Percentiles rank a stretch among this genome's conserved stretches.
Evolutionary conservation across 2,113 vertebrate species (phyloP).

Genomic region (Phyllostomus discolor): DNA sequence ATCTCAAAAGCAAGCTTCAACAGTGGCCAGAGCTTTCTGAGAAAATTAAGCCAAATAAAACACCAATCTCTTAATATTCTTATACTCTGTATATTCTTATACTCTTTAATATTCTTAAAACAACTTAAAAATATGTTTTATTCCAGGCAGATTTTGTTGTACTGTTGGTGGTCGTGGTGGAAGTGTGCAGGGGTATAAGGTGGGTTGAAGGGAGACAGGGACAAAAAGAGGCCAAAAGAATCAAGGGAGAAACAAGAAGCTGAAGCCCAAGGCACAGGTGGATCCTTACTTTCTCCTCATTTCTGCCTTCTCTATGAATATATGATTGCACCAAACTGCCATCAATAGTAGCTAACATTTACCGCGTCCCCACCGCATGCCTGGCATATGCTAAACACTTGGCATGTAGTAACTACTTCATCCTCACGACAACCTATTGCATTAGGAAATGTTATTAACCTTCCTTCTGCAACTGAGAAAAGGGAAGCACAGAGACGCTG

Average conservation of each 20-base stretch:
- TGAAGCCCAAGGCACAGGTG: neutral
- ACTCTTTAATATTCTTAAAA: no score
- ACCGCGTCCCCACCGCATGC: neutral
- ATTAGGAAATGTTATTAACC: neutral
- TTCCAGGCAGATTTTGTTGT: neutral
- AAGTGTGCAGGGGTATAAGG: accelerated
- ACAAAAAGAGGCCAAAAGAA: neutral
- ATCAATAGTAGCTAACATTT: neutral
- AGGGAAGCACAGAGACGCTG: neutral
- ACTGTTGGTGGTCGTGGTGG: neutral
- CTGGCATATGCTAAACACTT: neutral
- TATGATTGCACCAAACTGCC: neutral
- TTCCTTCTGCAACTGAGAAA: neutral
- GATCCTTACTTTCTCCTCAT: neutral
- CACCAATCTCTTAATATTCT: neutral
- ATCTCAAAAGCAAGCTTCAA: neutral
- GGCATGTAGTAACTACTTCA: neutral
- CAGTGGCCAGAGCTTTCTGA: neutral
- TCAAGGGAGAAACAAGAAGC: neutral
- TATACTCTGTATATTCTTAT: no score
- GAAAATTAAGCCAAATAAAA: neutral
- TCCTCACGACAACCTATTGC: neutral
- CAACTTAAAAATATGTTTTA: neutral
- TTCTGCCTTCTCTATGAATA: neutral
- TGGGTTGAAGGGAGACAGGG: neutral